Evolutionary conservation across 2,888 invertebrate genomes (phyloP).

Genomic region (Drosophila mulleri): DNA sequence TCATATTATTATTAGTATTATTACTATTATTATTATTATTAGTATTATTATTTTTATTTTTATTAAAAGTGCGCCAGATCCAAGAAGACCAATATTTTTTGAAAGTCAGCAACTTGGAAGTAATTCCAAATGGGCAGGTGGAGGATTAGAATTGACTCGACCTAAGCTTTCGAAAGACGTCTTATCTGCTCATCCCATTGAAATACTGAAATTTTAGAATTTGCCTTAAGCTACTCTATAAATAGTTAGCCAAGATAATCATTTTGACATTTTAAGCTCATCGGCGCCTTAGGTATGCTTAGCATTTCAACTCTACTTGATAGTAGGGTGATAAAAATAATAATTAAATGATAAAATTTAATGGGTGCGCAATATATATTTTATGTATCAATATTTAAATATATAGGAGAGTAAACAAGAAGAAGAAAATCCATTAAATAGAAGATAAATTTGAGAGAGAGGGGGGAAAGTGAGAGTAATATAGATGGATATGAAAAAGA

Average conservation of each 20-base stretch:
- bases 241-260: background rate
- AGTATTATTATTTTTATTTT: slow-evolving; percentile 41
- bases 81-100: slow-evolving; percentile 36
- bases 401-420: background rate
- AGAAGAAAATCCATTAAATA: no score
- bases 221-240: background rate
- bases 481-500: background rate
- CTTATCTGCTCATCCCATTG: slow-evolving; percentile 8
- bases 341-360: no score
- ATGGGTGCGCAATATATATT: no score
- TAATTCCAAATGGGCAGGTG: slow-evolving; percentile 48
- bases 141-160: slow-evolving; percentile 12
- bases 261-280: background rate
- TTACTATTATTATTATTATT: slow-evolving; percentile 47
- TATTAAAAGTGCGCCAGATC: slow-evolving; percentile 46
- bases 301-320: background rate
- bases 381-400: background rate
- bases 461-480: no score
- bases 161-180: background rate
- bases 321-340: background rate
- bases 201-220: background rate
- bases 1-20: slow-evolving; percentile 51
- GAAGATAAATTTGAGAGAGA: no score
- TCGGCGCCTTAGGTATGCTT: background rate
- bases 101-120: slow-evolving; percentile 52